Conservation (phyloP, 2,888 invertebrate species). For the Drosophila nr. perissopoda region DNA sequence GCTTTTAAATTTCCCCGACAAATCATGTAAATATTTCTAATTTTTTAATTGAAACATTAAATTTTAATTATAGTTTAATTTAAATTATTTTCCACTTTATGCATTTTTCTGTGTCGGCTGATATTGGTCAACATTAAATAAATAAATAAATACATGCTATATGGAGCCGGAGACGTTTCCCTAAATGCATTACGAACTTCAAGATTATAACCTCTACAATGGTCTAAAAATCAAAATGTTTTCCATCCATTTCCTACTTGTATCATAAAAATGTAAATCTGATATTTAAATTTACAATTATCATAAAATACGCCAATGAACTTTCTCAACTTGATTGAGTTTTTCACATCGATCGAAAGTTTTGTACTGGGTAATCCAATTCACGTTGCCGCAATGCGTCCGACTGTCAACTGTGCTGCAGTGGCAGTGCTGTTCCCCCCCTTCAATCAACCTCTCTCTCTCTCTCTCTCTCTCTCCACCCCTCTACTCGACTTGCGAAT, state of each 20-base stretch:
- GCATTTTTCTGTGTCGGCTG: background rate
- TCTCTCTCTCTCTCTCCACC: background rate
- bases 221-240: background rate
- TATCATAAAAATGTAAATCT: background rate
- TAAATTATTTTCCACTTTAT: background rate
- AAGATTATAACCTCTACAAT: background rate
- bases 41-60: background rate
- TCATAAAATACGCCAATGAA: background rate
- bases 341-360: background rate
- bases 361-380: background rate
- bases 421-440: slow-evolving; percentile 17
- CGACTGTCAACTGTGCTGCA: slow-evolving; percentile 30
- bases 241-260: background rate
- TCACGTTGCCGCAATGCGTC: slow-evolving; percentile 35
- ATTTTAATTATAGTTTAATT: background rate
- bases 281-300: background rate
- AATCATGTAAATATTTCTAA: background rate
- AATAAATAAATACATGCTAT: background rate
- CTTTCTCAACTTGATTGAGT: background rate
- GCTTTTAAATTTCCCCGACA: background rate
- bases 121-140: background rate
- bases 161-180: background rate
- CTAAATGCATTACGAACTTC: background rate
- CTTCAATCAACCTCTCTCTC: background rate
- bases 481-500: slow-evolving; percentile 20